Evolutionary conservation across 2,797 vertebrate genomes (phyloP).

Genomic region (Vipera latastei): DNA sequence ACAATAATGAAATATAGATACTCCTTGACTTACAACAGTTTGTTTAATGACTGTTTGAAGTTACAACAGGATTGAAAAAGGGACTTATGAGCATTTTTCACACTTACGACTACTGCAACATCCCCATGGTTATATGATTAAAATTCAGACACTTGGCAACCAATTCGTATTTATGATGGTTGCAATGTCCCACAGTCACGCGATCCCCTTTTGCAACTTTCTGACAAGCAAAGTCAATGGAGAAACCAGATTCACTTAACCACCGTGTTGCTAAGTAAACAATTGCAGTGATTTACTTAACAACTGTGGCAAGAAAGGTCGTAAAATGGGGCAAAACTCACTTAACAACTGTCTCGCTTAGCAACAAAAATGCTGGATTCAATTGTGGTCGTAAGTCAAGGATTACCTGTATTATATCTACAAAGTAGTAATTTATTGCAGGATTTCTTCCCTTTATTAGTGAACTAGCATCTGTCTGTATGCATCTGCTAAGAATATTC

Average conservation of each 20-base stretch:
- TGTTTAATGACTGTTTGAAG: not conserved
- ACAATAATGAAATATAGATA: not conserved
- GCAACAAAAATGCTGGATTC: not conserved
- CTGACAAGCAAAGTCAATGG: not conserved
- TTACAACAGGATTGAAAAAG: not conserved
- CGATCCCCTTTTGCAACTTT: not conserved
- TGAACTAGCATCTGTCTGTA: not conserved
- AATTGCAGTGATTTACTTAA: not conserved
- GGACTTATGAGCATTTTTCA: not conserved
- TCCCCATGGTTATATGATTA: not conserved
- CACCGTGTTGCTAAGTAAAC: not conserved
- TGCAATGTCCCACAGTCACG: not conserved
- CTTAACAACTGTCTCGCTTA: not conserved
- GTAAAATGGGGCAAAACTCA: not conserved
- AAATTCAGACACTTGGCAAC: not conserved
- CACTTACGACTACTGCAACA: not conserved
- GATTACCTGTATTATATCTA: not conserved
- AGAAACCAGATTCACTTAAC: not conserved
- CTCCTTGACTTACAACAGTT: not conserved
- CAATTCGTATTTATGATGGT: not conserved
- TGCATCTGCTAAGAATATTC: not conserved
- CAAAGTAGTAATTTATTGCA: not conserved
- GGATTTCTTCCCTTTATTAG: not conserved
- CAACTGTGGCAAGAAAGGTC: not conserved
- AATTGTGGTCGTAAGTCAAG: not conserved